These are phyloP conservation scores for Cladopsammia gracilis DNA, from an alignment of 64 coral and sea anemone species.

Conservation along the genomic window DNA sequence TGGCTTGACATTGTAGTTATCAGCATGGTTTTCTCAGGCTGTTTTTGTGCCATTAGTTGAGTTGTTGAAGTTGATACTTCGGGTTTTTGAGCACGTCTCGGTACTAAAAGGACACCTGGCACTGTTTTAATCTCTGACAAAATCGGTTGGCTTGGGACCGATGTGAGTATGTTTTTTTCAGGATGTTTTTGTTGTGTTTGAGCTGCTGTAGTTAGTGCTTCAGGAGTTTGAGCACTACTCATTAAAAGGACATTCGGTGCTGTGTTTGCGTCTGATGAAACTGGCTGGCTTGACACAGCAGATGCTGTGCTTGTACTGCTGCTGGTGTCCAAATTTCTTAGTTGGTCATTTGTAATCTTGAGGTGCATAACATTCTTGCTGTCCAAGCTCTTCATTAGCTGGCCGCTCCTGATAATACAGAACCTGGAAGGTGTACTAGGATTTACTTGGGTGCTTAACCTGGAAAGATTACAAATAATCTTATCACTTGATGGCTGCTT, in stretches of 20 bases:
- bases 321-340: conserved; percentile 4
- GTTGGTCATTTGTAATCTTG: conserved; percentile 66
- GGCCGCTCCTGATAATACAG: conserved; percentile 33
- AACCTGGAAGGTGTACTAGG: conserved; percentile 1
- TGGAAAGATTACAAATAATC: conserved; percentile 35
- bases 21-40: no score
- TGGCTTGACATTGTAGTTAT: no score
- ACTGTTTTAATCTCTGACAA: no score
- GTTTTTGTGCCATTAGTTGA: background rate
- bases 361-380: conserved; percentile 74
- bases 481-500: conserved; percentile 50
- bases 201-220: background rate
- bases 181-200: background rate
- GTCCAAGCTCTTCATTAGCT: conserved; percentile 50
- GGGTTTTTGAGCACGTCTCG: background rate
- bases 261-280: background rate
- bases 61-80: background rate
- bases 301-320: background rate
- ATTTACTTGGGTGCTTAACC: conserved; percentile 15
- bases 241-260: background rate
- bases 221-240: conserved; percentile 1
- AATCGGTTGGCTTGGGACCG: no score
- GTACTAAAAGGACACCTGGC: no score
- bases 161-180: no score
- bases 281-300: background rate